Evolutionary conservation across 1,140 invertebrate genomes (phyloP).

Genomic region (Magallana ariakensis): DNA sequence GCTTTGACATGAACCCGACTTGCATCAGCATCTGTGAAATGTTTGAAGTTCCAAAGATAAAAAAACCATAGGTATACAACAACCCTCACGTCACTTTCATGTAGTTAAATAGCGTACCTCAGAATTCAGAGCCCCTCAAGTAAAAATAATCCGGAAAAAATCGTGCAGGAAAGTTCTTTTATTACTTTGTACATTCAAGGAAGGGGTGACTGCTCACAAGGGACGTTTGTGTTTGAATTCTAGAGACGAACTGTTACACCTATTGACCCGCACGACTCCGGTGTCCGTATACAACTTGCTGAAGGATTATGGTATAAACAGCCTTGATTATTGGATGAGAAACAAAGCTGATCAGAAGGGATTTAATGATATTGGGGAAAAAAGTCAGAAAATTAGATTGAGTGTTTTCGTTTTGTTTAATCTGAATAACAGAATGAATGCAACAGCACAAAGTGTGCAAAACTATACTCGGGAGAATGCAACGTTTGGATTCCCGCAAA

Average conservation of each 20-base stretch:
- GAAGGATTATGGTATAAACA: background rate
- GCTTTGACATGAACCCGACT: background rate
- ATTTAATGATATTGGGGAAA: background rate
- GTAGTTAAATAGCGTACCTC: background rate
- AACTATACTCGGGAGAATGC: background rate
- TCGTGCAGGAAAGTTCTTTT: background rate
- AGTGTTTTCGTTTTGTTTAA: background rate
- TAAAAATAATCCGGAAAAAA: background rate
- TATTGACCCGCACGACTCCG: background rate
- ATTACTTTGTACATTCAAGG: background rate
- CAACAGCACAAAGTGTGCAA: background rate
- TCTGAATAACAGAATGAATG: background rate
- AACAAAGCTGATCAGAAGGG: background rate
- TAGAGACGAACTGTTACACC: background rate
- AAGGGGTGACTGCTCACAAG: background rate
- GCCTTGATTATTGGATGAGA: background rate
- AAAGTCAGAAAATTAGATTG: constrained; percentile 5
- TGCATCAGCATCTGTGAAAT: background rate
- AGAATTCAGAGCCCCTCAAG: background rate
- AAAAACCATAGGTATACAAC: background rate
- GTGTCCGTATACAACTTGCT: background rate
- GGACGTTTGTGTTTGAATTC: background rate
- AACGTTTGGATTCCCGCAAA: background rate
- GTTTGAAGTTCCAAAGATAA: constrained; percentile 11
- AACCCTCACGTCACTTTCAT: background rate